A percentile compares a stretch with the other conserved stretches of the same genome.
phyloP scores from a whole-genome alignment of 2,888 invertebrate genomes.

The Teinopalpus imperialis region DNA sequence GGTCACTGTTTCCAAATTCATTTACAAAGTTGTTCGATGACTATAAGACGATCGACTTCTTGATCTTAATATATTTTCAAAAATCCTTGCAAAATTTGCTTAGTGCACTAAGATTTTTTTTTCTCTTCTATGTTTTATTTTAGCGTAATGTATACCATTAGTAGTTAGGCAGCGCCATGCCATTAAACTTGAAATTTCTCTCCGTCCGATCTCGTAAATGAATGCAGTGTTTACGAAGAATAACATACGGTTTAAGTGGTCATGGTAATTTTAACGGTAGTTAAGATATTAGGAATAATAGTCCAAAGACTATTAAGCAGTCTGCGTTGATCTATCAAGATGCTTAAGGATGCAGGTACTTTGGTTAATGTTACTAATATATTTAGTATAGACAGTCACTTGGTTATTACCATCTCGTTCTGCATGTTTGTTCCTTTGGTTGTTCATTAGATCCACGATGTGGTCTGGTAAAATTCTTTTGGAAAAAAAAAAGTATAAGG shows the following conservation, averaged over 20 bases:
- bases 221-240: not conserved
- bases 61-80: too few species aligned
- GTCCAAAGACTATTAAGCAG: too few species aligned
- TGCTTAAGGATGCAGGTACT: slow-evolving; percentile 24
- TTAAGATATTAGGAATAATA: too few species aligned
- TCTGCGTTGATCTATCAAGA: slow-evolving; percentile 42
- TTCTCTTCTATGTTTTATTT: too few species aligned
- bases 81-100: too few species aligned
- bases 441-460: slow-evolving; percentile 51
- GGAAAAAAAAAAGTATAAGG: slow-evolving; percentile 46
- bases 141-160: too few species aligned
- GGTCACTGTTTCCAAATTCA: too few species aligned
- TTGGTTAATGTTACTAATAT: slow-evolving; percentile 42
- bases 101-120: too few species aligned
- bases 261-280: too few species aligned
- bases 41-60: too few species aligned
- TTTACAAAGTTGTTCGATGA: too few species aligned
- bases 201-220: not conserved
- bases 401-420: slow-evolving; percentile 49
- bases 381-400: slow-evolving; percentile 50
- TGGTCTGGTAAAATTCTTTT: slow-evolving; percentile 52
- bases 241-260: not conserved
- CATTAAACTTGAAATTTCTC: not conserved
- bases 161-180: too few species aligned
- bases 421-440: slow-evolving; percentile 45